Base-by-base conservation (phyloP, 2,113 vertebrate species). In the Chunga burmeisteri region DNA sequence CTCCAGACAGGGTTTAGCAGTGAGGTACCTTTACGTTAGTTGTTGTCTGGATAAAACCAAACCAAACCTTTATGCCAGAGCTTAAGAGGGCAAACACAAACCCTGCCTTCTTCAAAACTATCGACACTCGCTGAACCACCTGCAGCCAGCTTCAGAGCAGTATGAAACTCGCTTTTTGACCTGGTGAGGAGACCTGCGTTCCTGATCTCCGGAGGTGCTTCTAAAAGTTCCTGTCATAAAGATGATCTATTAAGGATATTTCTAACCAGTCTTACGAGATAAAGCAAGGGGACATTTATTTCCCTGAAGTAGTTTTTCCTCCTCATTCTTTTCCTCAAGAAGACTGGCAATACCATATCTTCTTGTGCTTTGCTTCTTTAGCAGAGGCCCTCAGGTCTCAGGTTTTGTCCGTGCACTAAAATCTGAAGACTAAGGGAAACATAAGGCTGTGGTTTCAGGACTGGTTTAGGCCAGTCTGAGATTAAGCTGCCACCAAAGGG, bases 121-220 rank as follows among this genome's bases (percentile, higher is more conserved):
- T 21, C 1, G 1, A 17, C 13, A 7, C 0, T 3, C 13, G 8
- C 6, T 61, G 32, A 79, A 65, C 8, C 34, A 83, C 10, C 38
- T 49, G 40, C 70, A 81, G 29, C 44, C 38, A 46, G 8, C 20
- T 30, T 71, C 30, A 49, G 38, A 38, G 38, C 23, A 61, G 58
- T 17, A 42, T 1, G 26, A 86, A 79, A 62, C 9, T 80, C 40
- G 9, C 4, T n/a, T 80, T 86, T 63, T 79, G 80, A 75, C 23
- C 56, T 52, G 26, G 10, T 36, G 26, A 86, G 19, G 11, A 84
- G 23, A 61, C 68, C 11, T 22, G 6, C 44, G 38, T 5, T 25
- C 25, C 47, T 53, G 46, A 74, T 44, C 12, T 77, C 27, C 26
- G 42, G 50, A 82, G 11, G 17, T 34, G 10, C 32, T 94, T 70